A percentile compares a stretch with the other conserved stretches of the same genome.
These are phyloP conservation scores for Mallotus villosus DNA, from an alignment of 2,797 vertebrate genomes.

Conservation along the genomic window DNA sequence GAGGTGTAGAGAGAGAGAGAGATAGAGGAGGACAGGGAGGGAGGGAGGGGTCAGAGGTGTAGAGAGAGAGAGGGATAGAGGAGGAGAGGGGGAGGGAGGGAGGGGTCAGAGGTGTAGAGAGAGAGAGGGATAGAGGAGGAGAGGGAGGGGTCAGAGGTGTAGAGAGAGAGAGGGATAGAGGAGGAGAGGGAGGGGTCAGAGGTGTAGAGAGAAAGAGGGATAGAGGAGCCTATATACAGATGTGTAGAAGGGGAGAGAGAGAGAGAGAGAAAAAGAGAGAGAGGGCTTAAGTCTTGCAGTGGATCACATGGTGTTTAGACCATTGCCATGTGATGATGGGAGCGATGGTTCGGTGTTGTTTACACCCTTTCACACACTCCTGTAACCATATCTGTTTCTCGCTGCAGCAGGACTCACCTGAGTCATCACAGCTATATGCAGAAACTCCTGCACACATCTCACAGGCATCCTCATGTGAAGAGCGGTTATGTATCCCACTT, in stretches of 20 bases:
- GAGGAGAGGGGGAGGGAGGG: neutral
- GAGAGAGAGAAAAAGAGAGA: neutral
- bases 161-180: conserved; percentile 11
- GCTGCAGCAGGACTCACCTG: no score
- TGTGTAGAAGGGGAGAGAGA: conserved; percentile 3
- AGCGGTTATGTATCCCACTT: no score
- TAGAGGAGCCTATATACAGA: no score
- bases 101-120: no score
- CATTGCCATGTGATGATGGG: neutral
- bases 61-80: conserved; percentile 6
- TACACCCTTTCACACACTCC: no score
- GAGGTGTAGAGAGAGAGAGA: conserved; percentile 8
- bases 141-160: neutral
- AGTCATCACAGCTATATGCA: no score
- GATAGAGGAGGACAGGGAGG: no score
- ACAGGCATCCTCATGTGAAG: no score
- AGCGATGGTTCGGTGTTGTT: neutral
- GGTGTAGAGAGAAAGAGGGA: no score
- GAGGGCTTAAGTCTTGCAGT: neutral
- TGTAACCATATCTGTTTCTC: no score
- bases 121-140: conserved; percentile 9
- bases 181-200: neutral
- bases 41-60: no score
- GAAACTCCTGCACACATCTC: no score
- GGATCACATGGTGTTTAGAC: neutral